These are phyloP conservation scores for Alouatta palliata DNA, from an alignment of 2,113 vertebrate genomes.

Conservation along the genomic window DNA sequence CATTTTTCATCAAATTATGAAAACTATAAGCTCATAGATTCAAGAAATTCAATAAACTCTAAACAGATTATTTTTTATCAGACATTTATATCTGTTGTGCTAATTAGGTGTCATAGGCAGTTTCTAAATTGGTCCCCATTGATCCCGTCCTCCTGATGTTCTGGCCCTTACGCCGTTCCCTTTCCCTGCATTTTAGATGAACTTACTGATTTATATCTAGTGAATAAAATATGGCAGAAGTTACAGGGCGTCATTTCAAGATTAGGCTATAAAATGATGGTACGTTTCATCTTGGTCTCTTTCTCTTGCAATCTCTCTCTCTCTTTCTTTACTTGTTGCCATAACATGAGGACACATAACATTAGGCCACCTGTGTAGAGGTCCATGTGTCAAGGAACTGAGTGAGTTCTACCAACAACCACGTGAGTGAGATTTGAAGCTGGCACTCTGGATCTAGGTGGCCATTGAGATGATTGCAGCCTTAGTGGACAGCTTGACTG, in stretches of 20 bases:
- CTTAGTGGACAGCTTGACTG: neutral
- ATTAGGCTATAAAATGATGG: neutral
- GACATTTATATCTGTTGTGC: neutral
- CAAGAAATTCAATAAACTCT: neutral
- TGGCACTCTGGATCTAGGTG: neutral
- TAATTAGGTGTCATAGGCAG: neutral
- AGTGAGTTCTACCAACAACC: too few relatives aligned
- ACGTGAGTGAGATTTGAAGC: neutral
- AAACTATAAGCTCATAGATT: neutral
- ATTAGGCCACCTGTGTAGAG: neutral
- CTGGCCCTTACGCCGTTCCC: neutral
- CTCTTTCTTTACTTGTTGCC: neutral
- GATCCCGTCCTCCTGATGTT: neutral
- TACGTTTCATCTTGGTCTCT: neutral
- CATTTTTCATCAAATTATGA: neutral
- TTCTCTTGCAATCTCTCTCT: neutral
- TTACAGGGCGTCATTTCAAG: neutral
- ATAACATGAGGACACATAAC: too few relatives aligned
- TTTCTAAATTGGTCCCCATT: neutral
- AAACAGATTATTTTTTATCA: neutral
- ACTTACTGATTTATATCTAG: neutral
- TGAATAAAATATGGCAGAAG: neutral
- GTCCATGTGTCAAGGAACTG: fast-evolving
- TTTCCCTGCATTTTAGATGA: neutral
- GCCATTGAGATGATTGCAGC: neutral